Evolutionary conservation across 2,797 vertebrate species (phyloP).

Genomic region (Lutjanus argentimaculatus): DNA sequence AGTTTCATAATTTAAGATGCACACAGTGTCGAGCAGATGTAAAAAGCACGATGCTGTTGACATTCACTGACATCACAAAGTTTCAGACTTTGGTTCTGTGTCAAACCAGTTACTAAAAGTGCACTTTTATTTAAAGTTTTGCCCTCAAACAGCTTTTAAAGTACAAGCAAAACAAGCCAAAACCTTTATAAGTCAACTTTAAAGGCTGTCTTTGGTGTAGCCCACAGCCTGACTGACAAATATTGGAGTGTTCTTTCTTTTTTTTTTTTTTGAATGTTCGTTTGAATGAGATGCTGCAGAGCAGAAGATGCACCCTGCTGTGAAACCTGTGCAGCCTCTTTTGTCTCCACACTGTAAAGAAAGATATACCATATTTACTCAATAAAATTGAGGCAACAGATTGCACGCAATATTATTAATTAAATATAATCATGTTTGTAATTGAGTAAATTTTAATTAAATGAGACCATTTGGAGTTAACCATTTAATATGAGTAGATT

Average conservation of each 20-base stretch:
- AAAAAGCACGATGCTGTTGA: background rate
- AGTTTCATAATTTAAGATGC: background rate
- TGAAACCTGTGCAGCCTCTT: slow-evolving; percentile 34
- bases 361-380: no score
- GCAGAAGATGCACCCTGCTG: slow-evolving; percentile 41
- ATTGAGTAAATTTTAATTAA: no score
- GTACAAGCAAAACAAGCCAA: slow-evolving; percentile 25
- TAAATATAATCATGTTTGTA: no score
- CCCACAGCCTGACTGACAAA: slow-evolving; percentile 43
- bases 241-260: background rate
- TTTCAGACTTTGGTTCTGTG: background rate
- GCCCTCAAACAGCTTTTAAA: slow-evolving; percentile 3
- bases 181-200: slow-evolving; percentile 5
- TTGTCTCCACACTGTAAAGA: no score
- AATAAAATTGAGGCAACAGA: no score
- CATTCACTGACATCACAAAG: background rate
- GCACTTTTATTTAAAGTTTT: slow-evolving; percentile 18
- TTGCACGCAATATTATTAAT: no score
- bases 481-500: no score
- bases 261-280: slow-evolving; percentile 10
- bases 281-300: slow-evolving; percentile 40
- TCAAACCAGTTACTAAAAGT: slow-evolving; percentile 8
- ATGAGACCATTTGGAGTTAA: no score
- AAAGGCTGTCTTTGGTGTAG: slow-evolving; percentile 26
- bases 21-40: background rate